Evolutionary conservation across 1,140 invertebrate species (phyloP).

Genomic region (Lethrus apterus): DNA sequence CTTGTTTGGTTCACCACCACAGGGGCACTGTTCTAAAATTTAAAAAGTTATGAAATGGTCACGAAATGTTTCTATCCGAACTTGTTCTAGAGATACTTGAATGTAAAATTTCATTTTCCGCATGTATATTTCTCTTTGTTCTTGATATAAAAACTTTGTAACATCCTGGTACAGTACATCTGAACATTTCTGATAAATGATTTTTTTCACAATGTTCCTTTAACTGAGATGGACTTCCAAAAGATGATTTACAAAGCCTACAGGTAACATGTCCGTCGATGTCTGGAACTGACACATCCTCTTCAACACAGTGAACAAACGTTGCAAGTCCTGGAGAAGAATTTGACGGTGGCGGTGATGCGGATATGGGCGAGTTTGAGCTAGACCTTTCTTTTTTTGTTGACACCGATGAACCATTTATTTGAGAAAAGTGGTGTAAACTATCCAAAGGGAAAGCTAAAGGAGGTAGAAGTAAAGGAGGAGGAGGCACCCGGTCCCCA

Average conservation of each 20-base stretch:
- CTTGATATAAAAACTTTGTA: constrained; percentile 74
- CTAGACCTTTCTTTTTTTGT: constrained; percentile 36
- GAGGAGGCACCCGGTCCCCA: constrained; percentile 43
- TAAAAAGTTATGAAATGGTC: constrained; percentile 32
- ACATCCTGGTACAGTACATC: constrained; percentile 71
- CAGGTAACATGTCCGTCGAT: constrained; percentile 57
- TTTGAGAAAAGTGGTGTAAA: constrained; percentile 39
- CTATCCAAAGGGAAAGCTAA: constrained; percentile 42
- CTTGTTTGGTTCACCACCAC: constrained; percentile 40
- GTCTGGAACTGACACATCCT: constrained; percentile 49
- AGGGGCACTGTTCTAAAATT: constrained; percentile 34
- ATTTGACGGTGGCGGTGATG: constrained; percentile 27
- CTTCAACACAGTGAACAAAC: constrained; percentile 45
- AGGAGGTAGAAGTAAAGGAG: constrained; percentile 45
- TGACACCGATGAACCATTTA: constrained; percentile 37
- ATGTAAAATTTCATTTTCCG: constrained; percentile 47
- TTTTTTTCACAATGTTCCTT: constrained; percentile 60
- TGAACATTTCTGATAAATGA: constrained; percentile 68
- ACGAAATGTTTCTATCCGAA: constrained; percentile 31
- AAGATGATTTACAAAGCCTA: constrained; percentile 55
- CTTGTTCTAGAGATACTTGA: constrained; percentile 34
- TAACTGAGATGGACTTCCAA: constrained; percentile 51
- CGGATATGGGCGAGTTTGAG: constrained; percentile 39
- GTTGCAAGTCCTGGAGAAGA: constrained; percentile 9
- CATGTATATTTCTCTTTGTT: constrained; percentile 65